Conservation (phyloP, 2,113 vertebrate species). For the Pelobates fuscus region DNA sequence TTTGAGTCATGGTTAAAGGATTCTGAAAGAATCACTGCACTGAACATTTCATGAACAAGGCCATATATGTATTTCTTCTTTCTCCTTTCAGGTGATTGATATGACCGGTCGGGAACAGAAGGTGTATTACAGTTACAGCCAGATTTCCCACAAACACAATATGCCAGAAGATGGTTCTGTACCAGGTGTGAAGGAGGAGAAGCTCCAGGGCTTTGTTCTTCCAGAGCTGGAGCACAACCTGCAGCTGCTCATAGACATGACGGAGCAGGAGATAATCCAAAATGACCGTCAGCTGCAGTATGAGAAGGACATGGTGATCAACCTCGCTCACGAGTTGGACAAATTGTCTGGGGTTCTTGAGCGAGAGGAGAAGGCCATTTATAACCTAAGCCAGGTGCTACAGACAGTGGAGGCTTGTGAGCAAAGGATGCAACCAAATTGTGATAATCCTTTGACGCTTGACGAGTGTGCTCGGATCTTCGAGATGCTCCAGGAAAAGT, state of each 20-base stretch:
- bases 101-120: slow-evolving; percentile 96
- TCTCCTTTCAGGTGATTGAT: slow-evolving; percentile 86
- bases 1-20: too few species aligned
- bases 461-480: slow-evolving; percentile 86
- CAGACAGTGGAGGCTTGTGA: slow-evolving; percentile 88
- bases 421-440: slow-evolving; percentile 68
- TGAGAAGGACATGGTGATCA: slow-evolving; percentile 89
- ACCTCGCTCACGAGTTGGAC: slow-evolving; percentile 85
- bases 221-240: slow-evolving; percentile 97
- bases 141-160: slow-evolving; percentile 94
- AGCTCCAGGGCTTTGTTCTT: slow-evolving; percentile 79
- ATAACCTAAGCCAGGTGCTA: slow-evolving; percentile 85
- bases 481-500: slow-evolving; percentile 87
- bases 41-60: too few species aligned
- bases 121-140: slow-evolving; percentile 97
- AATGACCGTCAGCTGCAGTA: slow-evolving; percentile 91
- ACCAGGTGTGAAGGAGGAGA: slow-evolving; percentile 75
- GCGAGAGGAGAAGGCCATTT: slow-evolving; percentile 75
- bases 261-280: slow-evolving; percentile 97
- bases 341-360: slow-evolving; percentile 77
- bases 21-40: too few species aligned
- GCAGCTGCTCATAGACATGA: slow-evolving; percentile 93
- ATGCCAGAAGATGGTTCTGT: slow-evolving; percentile 81
- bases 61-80: too few species aligned
- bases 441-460: slow-evolving; percentile 69